phyloP scores from a whole-genome alignment of 92 coral and sea anemone genomes.

The Paramuricea clavata region DNA sequence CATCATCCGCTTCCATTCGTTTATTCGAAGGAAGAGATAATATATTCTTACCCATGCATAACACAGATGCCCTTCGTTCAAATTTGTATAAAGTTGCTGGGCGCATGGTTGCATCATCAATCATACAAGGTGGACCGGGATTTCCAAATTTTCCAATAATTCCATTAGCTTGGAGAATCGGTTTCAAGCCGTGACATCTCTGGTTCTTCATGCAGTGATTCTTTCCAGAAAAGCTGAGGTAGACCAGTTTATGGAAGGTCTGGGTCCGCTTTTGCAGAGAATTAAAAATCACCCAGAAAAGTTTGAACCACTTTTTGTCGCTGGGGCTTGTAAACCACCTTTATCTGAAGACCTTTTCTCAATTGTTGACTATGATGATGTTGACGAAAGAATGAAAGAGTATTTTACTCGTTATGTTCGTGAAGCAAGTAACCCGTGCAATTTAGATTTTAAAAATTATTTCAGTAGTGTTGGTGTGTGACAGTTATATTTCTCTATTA shows the following conservation, averaged over 20 bases:
- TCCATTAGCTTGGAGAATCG: slow-evolving; percentile 20
- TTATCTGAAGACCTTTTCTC: slow-evolving; percentile 13
- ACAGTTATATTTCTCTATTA: neutral
- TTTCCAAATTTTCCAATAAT: neutral
- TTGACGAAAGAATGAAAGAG: slow-evolving; percentile 3
- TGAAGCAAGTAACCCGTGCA: slow-evolving; percentile 7
- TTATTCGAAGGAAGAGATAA: slow-evolving; percentile 17
- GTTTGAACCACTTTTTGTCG: slow-evolving; percentile 35
- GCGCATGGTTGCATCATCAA: slow-evolving; percentile 6
- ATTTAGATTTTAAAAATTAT: neutral
- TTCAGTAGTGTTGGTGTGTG: neutral
- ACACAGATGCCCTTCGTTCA: slow-evolving; percentile 19
- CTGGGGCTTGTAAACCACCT: slow-evolving; percentile 11
- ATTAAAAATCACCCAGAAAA: slow-evolving; percentile 29
- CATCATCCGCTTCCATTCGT: neutral
- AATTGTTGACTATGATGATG: slow-evolving; percentile 43
- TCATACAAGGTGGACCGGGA: slow-evolving; percentile 5
- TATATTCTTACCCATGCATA: slow-evolving; percentile 1
- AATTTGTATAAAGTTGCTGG: slow-evolving; percentile 18
- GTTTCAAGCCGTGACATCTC: slow-evolving; percentile 25
- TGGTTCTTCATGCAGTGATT: slow-evolving; percentile 20
- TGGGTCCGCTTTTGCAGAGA: slow-evolving; percentile 31
- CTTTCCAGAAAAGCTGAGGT: slow-evolving; percentile 39
- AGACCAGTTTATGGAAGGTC: slow-evolving; percentile 33
- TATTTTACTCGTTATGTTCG: slow-evolving; percentile 22